Percentiles rank a stretch among this genome's conserved stretches.
Evolutionary conservation across 2,113 vertebrate species (phyloP).

Genomic region (Anthoscopus minutus): DNA sequence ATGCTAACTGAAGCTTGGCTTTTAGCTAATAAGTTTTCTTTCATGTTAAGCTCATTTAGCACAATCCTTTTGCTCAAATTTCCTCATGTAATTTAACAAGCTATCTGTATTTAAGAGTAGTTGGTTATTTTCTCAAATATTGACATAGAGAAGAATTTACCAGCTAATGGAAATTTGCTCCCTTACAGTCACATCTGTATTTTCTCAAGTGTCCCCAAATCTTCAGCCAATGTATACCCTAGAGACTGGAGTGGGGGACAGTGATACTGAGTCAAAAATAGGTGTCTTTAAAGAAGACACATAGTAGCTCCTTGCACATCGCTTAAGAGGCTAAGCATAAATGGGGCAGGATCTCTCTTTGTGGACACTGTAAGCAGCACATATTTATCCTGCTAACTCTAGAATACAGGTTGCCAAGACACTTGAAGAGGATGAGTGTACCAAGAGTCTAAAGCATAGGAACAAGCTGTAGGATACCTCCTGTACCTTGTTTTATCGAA

Average conservation of each 20-base stretch:
- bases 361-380: not conserved
- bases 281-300: not conserved
- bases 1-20: not conserved
- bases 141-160: not conserved
- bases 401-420: not conserved
- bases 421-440: not conserved
- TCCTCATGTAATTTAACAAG: constrained; percentile 62
- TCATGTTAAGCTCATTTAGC: not conserved
- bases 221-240: not conserved
- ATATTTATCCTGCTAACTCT: not conserved
- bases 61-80: constrained; percentile 37
- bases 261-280: not conserved
- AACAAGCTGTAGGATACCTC: not conserved
- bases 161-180: not conserved
- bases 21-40: constrained; percentile 1
- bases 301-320: not conserved
- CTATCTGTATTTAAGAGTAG: constrained; percentile 1
- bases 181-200: not conserved
- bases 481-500: fast-evolving
- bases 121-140: not conserved
- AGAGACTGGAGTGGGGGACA: not conserved
- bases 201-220: not conserved
- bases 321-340: not conserved
- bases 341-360: not conserved
- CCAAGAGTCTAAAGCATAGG: not conserved